Base-by-base conservation (phyloP, 2,888 invertebrate species). In the Cryptocheilus praepositus region DNA sequence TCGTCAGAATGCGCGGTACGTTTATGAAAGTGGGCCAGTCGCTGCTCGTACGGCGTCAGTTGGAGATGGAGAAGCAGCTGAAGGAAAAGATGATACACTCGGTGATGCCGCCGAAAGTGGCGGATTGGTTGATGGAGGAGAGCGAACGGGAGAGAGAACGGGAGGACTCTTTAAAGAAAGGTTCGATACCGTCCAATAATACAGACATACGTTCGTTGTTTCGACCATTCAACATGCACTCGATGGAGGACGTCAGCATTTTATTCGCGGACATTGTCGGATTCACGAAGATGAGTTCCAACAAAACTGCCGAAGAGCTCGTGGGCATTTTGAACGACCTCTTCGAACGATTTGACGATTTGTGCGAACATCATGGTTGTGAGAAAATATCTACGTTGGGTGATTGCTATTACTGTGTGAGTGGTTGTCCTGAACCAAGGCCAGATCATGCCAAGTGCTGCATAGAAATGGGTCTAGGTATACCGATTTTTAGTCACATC, bases 51-150 rank as follows among this genome's bases (percentile, higher is more conserved):
- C 91, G 97, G 36, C 92, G 95, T 60, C 97, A 98, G 86, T 89
- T 98, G 67, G 96, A 97, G 89, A 93, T 96, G 91, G 98, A 98
- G 87, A 97, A 97, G 83, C 95, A 96, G 85, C 90, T 98, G 53
- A 98, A 98, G 88, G 97, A 98, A 88, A 96, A 97, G 88, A 98
- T 98, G 98, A 98, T 97, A 81, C 95, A 95, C 87, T 98, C 98
- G 22, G 95, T 99, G 67, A 98, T 98, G 98, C 98, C 98, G 8
- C 97, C 96, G 0, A 95, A 94, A 85, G 95, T 98, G 1, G 97
- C 97, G 2, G 92, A 93, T 78, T 95, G 95, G 94, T 88, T 96
- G 61, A 92, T 96, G 90, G 93, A 93, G 73, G 95, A 95, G 84
- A 92, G 94, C 82, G 91, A 93, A 70, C 89, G 92, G 61, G 92